Conservation (phyloP, 1,140 invertebrate genomes). For the Leucophenga varia region DNA sequence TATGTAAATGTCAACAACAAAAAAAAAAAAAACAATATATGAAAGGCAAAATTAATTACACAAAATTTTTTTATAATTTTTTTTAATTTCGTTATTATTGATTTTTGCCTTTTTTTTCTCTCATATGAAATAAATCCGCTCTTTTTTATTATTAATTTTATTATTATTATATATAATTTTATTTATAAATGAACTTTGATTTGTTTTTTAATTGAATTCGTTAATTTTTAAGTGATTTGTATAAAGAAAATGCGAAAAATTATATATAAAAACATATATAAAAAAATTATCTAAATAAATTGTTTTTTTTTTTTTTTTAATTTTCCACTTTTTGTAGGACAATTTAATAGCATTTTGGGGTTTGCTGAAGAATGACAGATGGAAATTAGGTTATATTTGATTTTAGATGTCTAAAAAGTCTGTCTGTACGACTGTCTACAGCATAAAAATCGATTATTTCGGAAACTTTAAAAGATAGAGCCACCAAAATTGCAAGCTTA, state of each 20-base stretch:
- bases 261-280: constrained; percentile 1
- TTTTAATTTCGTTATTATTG: constrained; percentile 4
- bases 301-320: constrained; percentile 2
- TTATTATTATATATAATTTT: constrained; percentile 1
- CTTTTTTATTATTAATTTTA: too few species aligned
- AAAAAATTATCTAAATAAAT: constrained; percentile 10
- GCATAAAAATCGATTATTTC: too few species aligned
- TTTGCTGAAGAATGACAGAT: too few species aligned
- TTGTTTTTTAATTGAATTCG: not conserved
- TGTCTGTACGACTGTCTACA: too few species aligned
- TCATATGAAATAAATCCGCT: not conserved
- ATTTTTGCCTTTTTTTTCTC: constrained; percentile 1
- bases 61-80: constrained; percentile 34
- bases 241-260: constrained; percentile 14
- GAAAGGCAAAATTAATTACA: constrained; percentile 28
- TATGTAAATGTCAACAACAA: constrained; percentile 30
- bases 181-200: not conserved
- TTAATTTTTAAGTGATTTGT: constrained; percentile 1
- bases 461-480: too few species aligned
- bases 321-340: constrained; percentile 20
- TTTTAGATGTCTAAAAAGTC: too few species aligned
- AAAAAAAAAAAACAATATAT: constrained; percentile 19
- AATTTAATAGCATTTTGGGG: too few species aligned
- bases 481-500: too few species aligned
- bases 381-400: too few species aligned